Conservation (phyloP, 1,140 invertebrate genomes). For the Lasaia peninsularis region DNA sequence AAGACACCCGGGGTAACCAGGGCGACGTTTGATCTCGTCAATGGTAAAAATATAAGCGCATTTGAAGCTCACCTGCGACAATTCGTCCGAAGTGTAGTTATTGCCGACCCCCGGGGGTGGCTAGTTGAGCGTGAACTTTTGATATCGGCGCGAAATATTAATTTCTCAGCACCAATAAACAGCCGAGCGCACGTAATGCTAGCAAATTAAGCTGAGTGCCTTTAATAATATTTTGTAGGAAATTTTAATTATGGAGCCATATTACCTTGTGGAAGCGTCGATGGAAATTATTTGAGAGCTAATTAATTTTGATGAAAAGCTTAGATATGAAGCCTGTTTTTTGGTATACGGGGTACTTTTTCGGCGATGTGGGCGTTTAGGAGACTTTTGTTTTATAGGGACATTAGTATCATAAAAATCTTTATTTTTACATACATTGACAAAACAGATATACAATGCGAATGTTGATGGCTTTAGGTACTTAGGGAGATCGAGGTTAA, state of each 20-base stretch:
- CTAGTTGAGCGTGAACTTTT: constrained; percentile 75
- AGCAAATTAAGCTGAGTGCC: constrained; percentile 73
- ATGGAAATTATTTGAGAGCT: constrained; percentile 49
- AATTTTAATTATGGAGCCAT: constrained; percentile 65
- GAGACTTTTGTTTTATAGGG: not conserved
- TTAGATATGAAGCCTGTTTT: constrained; percentile 21
- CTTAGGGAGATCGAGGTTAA: too few relatives aligned
- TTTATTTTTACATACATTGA: too few relatives aligned
- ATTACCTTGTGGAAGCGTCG: constrained; percentile 42
- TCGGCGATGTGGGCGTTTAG: not conserved
- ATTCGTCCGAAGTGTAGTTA: constrained; percentile 63
- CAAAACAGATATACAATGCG: too few relatives aligned
- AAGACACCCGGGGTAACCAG: constrained; percentile 41
- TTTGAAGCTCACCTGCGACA: constrained; percentile 68
- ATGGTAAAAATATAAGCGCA: constrained; percentile 72
- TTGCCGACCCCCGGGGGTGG: constrained; percentile 61
- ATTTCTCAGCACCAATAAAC: constrained; percentile 72
- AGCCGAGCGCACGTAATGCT: constrained; percentile 64
- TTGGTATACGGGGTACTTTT: constrained; percentile 9
- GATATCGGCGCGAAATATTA: constrained; percentile 76
- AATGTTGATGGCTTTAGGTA: too few relatives aligned
- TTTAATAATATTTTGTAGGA: constrained; percentile 68
- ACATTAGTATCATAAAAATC: too few relatives aligned
- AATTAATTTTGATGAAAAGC: constrained; percentile 44
- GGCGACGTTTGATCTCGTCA: constrained; percentile 67